Conservation (phyloP, 2,797 vertebrate genomes). For the Kryptopterus vitreolus region DNA sequence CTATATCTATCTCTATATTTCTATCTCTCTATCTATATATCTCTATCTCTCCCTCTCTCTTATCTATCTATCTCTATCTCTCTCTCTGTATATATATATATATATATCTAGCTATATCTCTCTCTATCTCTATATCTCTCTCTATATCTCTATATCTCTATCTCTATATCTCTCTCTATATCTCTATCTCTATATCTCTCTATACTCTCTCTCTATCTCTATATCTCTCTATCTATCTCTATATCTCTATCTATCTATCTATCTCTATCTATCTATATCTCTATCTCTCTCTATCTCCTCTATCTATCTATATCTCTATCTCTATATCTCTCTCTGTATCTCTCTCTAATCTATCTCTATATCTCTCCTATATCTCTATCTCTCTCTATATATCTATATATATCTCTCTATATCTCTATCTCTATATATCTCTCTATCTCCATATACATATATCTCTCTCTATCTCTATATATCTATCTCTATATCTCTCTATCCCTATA, state of each 20-base stretch:
- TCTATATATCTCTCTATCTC: slow-evolving; percentile 79
- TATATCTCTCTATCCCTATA: slow-evolving; percentile 86
- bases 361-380: slow-evolving; percentile 76
- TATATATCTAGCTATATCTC: no score
- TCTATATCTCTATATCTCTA: slow-evolving; percentile 74
- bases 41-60: slow-evolving; percentile 79
- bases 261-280: slow-evolving; percentile 79
- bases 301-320: slow-evolving; percentile 78
- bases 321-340: slow-evolving; percentile 79
- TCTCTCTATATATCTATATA: slow-evolving; percentile 84
- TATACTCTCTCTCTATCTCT: slow-evolving; percentile 83
- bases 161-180: slow-evolving; percentile 79
- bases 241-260: slow-evolving; percentile 78
- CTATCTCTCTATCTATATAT: slow-evolving; percentile 85
- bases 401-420: slow-evolving; percentile 83
- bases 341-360: no score
- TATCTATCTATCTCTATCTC: slow-evolving; percentile 78
- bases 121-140: slow-evolving; percentile 78
- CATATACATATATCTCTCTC: slow-evolving; percentile 75
- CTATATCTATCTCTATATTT: slow-evolving; percentile 74
- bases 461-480: slow-evolving; percentile 74
- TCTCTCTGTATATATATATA: no score
- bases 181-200: slow-evolving; percentile 83
- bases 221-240: slow-evolving; percentile 79
- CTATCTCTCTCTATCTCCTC: slow-evolving; percentile 86